Evolutionary conservation across 2,113 vertebrate genomes (phyloP), one percentile per base, ranked within the genome.

Genomic region (Thamnophis sirtalis): DNA sequence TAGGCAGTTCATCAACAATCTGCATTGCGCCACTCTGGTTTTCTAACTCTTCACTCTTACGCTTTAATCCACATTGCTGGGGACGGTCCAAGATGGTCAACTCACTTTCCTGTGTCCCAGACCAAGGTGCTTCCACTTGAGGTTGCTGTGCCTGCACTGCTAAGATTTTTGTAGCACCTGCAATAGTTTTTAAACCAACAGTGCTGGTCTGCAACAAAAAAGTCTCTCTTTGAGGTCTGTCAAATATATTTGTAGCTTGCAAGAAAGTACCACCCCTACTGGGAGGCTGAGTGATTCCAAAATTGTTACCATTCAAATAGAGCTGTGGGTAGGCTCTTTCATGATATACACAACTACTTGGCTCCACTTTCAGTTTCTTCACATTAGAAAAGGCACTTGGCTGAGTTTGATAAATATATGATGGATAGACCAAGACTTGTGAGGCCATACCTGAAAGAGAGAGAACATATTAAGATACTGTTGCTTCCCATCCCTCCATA

Each of bases 321-420:
- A 98, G 98, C 98, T 96, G 96, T 4, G 98, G 98, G 96, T 98
- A 98, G 97, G 97, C 97, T 98, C 98, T 98, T 97, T 99, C 99
- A 97, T 99, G 98, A 98, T 99, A 99, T 96, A 99, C 98, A 93
- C 98, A 99, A 97, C 98, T 98, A 97, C 98, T 98, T 98, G 99
- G 98, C 98, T 99, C 99, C 96, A 99, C 97, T 99, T 99, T 99
- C 91, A 99, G 98, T 99, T 99, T 99, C 98, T 99, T 99, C 98
- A 99, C 98, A 97, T 98, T 99, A 98, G 98, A 99, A 98, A 99
- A 99, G 99, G 99, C 99, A 99, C 99, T 99, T 99, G 99, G 99
- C 99, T 99, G 99, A 98, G 98, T 99, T 99, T 99, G 99, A 99
- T 99, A 99, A 99, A 99, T 98, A 98, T 99, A 99, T 97, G 98